These are phyloP conservation scores for Chrysemys picta DNA, from an alignment of 2,113 vertebrate genomes.

Conservation along the genomic window DNA sequence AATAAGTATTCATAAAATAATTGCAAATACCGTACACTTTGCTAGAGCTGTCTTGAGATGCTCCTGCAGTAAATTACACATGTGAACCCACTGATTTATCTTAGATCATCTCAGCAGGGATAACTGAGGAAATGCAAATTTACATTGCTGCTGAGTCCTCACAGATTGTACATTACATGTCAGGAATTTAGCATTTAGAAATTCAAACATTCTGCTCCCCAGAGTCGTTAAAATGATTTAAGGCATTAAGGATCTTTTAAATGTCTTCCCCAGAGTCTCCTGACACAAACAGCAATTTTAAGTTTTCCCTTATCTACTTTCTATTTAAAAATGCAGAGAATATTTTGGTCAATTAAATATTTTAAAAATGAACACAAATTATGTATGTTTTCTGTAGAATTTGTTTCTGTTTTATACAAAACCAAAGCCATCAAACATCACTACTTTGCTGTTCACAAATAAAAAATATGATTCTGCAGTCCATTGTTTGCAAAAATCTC, in stretches of 20 bases:
- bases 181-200: conserved; percentile 44
- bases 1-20: conserved; percentile 57
- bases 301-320: neutral
- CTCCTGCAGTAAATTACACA: conserved; percentile 48
- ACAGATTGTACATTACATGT: conserved; percentile 39
- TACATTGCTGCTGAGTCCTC: conserved; percentile 50
- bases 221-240: conserved; percentile 22
- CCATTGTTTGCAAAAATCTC: conserved; percentile 1
- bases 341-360: neutral
- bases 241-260: neutral
- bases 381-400: neutral
- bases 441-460: neutral
- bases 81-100: conserved; percentile 65
- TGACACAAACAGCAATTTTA: neutral
- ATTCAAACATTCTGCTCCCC: conserved; percentile 32
- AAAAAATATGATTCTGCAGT: neutral
- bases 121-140: conserved; percentile 69
- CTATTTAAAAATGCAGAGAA: neutral
- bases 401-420: neutral
- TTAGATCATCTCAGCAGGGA: conserved; percentile 66
- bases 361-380: neutral
- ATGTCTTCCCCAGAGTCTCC: neutral
- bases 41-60: conserved; percentile 35
- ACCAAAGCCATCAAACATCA: neutral
- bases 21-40: conserved; percentile 37